Conservation (phyloP, 2,888 invertebrate species). For the Eupithecia dodoneata region DNA sequence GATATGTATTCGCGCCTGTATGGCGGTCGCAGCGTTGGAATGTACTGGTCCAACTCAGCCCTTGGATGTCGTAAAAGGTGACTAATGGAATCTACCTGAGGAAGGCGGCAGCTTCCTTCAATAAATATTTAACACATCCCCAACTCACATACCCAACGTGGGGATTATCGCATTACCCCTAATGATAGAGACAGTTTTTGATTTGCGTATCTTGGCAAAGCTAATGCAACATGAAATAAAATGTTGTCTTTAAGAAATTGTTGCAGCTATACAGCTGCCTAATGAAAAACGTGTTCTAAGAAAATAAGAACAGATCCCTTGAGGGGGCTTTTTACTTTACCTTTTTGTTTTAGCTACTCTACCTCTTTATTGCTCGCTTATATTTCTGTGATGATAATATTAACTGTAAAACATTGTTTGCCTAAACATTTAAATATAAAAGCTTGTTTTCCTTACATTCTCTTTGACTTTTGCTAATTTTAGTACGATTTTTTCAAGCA, state of each 20-base stretch:
- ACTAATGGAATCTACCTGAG: no score
- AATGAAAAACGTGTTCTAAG: background rate
- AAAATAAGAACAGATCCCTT: constrained; percentile 3
- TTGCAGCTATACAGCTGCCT: background rate
- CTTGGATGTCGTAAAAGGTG: no score
- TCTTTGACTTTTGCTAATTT: background rate
- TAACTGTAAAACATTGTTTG: background rate
- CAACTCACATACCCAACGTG: no score
- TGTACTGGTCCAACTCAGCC: no score
- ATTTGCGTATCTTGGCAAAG: background rate
- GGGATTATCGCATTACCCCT: no score
- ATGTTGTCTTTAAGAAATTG: background rate
- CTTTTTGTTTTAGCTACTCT: constrained; percentile 6
- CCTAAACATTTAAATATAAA: background rate
- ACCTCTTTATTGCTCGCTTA: background rate
- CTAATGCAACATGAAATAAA: background rate
- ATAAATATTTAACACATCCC: no score
- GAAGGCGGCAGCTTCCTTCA: no score
- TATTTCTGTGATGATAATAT: background rate
- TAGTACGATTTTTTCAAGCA: background rate
- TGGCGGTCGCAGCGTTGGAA: no score
- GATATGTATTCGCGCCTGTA: no score
- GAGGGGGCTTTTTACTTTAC: background rate
- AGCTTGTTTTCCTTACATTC: background rate
- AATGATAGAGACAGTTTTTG: no score